Evolutionary conservation across 2,113 vertebrate genomes (phyloP).

Genomic region (Catharus fuscescens): DNA sequence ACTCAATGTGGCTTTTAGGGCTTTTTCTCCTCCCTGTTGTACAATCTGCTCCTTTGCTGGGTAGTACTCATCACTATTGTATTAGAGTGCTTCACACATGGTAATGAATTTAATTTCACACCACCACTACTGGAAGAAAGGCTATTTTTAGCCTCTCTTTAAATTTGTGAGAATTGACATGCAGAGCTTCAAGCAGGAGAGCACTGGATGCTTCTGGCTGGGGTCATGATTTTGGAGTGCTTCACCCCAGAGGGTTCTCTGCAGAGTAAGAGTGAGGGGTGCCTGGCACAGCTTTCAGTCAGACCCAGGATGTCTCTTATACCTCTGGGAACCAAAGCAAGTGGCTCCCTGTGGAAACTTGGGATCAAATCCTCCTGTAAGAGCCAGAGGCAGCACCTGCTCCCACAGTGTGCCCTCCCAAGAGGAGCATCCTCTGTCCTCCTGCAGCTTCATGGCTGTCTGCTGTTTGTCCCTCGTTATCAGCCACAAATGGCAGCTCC

Average conservation of each 20-base stretch:
- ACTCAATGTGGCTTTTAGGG: not conserved
- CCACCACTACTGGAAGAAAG: slow-evolving; percentile 25
- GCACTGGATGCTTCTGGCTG: not conserved
- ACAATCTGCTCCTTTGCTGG: not conserved
- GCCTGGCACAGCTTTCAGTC: not conserved
- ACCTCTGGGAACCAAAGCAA: not conserved
- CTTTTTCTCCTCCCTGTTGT: not conserved
- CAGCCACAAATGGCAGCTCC: not conserved
- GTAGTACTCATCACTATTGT: slow-evolving; percentile 58
- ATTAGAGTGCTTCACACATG: slow-evolving; percentile 33
- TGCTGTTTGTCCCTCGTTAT: not conserved
- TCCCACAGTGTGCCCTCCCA: not conserved
- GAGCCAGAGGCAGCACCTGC: not conserved
- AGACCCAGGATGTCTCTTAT: not conserved
- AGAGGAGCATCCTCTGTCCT: not conserved
- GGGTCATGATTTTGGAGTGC: not conserved
- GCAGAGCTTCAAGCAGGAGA: not conserved
- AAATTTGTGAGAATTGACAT: slow-evolving; percentile 8
- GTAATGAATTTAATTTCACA: slow-evolving; percentile 62
- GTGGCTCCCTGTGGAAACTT: not conserved
- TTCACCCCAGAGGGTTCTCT: not conserved
- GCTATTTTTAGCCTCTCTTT: slow-evolving; percentile 56
- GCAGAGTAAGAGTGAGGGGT: not conserved
- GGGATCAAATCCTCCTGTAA: not conserved
- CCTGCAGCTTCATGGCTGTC: not conserved